Evolutionary conservation across 2,113 vertebrate species (phyloP), one percentile per base, ranked within the genome.

Genomic region (Mustela nigripes): DNA sequence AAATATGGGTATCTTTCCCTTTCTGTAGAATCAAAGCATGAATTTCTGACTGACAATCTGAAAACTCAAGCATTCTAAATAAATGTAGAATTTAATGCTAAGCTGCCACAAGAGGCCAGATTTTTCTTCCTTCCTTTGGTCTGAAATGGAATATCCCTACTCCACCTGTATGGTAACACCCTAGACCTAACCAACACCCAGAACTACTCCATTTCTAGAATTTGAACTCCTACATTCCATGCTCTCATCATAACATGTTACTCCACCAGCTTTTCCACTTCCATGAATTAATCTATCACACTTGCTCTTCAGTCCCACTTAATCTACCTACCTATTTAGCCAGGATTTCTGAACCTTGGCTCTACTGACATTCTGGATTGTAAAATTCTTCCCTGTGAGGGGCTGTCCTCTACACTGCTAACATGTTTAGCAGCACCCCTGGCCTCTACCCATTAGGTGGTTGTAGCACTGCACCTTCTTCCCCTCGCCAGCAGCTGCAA

Each of bases 11-110:
- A 74, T 73, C n/a, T 33, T 50, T 12, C 4, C 42, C 48, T 22
- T 12, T 33, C 39, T 86, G 4, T 81, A 83, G 96, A 81, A 89
- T 42, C 50, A 91, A 93, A 97, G 22, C 71, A 96, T 24, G 78
- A 31, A 60, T 69, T 96, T 86, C 31, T 95, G 26, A 94, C 10
- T 53, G 31, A 48, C 39, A 28, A 36, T 45, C 31, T n/a, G 58
- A 85, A 94, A 65, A 65, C 18, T 58, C 56, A 67, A 89, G 24
- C 7, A 74, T 5, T 89, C 36, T 33, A 79, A 87, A 48, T 87
- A 87, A 50, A 65, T 19, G 36, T 19, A 65, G 19, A 87, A 71
- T 82, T 83, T 78, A 81, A 94, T 33, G 7, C 19, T 88, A 62
- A 82, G 2, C 58, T 67, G 21, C 18, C 33, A 74, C 56, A 88